These are phyloP conservation scores for Philhelius pedissequus DNA, from an alignment of 2,888 invertebrate species.

Conservation along the genomic window DNA sequence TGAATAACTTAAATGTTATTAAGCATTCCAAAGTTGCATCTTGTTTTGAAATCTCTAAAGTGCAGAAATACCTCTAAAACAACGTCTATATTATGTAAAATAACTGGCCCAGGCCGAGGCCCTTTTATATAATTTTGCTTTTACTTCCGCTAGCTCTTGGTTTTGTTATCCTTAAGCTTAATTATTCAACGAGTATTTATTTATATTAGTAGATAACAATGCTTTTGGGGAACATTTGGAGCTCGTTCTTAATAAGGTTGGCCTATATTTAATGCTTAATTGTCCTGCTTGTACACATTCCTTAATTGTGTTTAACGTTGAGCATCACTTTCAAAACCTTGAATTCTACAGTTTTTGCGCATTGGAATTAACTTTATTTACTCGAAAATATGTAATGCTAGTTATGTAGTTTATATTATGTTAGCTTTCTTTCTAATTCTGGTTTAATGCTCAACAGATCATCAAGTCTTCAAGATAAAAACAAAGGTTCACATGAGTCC, in stretches of 20 bases:
- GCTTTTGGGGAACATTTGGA: slow-evolving; percentile 1
- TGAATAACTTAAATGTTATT: neutral
- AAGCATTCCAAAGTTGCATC: slow-evolving; percentile 7
- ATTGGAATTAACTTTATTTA: neutral
- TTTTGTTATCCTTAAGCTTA: neutral
- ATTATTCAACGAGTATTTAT: neutral
- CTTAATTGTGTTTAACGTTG: neutral
- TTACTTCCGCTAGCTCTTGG: neutral
- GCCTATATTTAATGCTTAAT: neutral
- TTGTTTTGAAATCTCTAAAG: neutral
- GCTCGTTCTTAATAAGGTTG: neutral
- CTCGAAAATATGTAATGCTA: neutral
- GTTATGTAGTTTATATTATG: no score
- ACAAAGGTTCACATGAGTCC: no score
- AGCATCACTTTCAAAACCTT: neutral
- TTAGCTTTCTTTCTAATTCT: no score
- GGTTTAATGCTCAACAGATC: no score
- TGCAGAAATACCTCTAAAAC: neutral
- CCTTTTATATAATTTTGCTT: neutral
- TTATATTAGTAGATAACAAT: neutral
- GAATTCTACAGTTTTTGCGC: neutral
- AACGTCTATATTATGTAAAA: neutral
- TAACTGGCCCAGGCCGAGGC: neutral
- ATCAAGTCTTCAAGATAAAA: no score
- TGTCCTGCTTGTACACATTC: neutral